Evolutionary conservation across 2,888 invertebrate species (phyloP), one percentile per base, ranked within the genome.

Genomic region (Lacanobia oleracea): DNA sequence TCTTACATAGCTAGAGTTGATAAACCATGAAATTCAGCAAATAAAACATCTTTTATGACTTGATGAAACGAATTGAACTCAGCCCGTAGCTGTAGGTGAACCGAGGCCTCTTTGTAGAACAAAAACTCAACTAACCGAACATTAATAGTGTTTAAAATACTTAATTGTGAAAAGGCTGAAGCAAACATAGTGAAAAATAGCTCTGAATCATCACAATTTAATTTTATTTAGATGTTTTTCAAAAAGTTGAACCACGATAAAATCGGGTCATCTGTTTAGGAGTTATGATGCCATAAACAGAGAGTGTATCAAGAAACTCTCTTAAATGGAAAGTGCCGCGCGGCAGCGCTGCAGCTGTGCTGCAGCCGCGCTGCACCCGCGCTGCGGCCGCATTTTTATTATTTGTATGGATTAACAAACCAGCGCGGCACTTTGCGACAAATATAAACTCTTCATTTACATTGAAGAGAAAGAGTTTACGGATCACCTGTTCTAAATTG

Each of bases 11-110:
- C 50, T 50, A 18, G 18, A 67, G 12, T 65, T 53, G 64, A 62
- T 79, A 62, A 77, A 81, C 67, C 81, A 65, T 81, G 72, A 77
- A 77, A 81, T 77, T 67, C 37, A 61, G n/a, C 60, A 81, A 77
- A 59, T 57, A 54, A 77, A 72, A 72, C 61, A 53, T 81, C 57
- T 72, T 77, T 60, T 45, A 65, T 48, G 77, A 77, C 37, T 37
- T 61, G 21, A 18, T 37, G 65, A 61, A 66, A 63, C 62, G n/a
- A 66, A 78, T 64, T 14, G 27, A 53, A 48, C 16, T 33, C 14
- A 8, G 12, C 7, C 12, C 18, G 18, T 43, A 27, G 50, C 18
- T 70, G 50, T 10, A 10, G 16, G 12, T 23, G 33, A 57, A 48
- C 21, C n/a, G 27, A 45, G 50, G 50, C 56, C 37, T 76, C 37